Conservation (phyloP, 2,113 vertebrate genomes). For the Anoura caudifer region DNA sequence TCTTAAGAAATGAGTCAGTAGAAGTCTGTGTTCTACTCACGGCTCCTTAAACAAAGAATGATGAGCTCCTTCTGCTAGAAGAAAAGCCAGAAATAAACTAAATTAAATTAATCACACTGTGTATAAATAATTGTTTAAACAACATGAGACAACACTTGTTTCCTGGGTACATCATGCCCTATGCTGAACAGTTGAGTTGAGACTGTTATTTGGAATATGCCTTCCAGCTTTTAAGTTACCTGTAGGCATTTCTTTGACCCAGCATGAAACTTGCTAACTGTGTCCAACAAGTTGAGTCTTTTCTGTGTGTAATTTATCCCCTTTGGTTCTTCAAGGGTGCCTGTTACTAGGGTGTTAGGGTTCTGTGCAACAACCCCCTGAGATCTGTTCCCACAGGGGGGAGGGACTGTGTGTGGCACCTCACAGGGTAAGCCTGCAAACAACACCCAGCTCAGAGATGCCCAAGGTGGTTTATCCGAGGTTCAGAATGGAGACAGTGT, state of each 20-base stretch:
- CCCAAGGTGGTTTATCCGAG: not conserved
- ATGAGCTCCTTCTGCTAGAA: not conserved
- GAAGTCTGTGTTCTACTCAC: not conserved
- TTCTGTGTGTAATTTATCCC: not conserved
- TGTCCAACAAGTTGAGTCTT: not conserved
- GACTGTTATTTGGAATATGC: slow-evolving; percentile 6
- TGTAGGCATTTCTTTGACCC: not conserved
- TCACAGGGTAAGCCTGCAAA: not conserved
- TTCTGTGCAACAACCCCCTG: not conserved
- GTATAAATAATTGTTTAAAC: slow-evolving; percentile 62
- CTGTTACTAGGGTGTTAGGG: not conserved
- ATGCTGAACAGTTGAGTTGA: slow-evolving; percentile 32
- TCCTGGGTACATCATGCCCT: slow-evolving; percentile 29
- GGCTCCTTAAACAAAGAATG: not conserved
- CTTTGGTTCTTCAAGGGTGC: not conserved
- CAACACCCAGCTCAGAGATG: not conserved
- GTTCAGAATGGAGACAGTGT: not conserved
- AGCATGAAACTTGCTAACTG: not conserved
- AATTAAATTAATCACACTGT: slow-evolving; percentile 49
- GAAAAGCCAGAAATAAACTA: slow-evolving; percentile 48
- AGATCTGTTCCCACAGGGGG: not conserved
- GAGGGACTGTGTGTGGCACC: not conserved
- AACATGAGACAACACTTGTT: slow-evolving; percentile 27
- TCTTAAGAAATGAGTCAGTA: not conserved
- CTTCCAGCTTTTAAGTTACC: slow-evolving; percentile 26